A percentile compares a stretch with the other conserved stretches of the same genome.
phyloP scores from a whole-genome alignment of 30 jellyfish, hydroid and myxozoan species.

The Cassiopea andromeda region DNA sequence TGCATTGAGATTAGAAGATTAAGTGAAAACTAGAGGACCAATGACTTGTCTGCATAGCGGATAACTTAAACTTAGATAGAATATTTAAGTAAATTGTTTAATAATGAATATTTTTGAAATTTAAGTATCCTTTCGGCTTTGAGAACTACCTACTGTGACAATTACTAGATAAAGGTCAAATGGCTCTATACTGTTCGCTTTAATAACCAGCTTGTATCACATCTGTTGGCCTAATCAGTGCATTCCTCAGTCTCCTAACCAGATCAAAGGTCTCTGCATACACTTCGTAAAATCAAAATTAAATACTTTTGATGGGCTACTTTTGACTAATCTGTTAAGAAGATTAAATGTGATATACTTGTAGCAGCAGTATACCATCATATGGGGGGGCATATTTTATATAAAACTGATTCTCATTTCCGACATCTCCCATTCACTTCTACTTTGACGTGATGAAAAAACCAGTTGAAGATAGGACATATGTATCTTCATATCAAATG shows the following conservation, averaged over 20 bases:
- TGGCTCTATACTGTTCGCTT: slow-evolving; percentile 30
- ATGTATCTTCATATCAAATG: slow-evolving; percentile 4
- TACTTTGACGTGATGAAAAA: neutral
- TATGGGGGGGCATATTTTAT: neutral
- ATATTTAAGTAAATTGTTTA: neutral
- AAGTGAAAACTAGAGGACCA: neutral
- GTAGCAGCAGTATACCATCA: slow-evolving; percentile 44
- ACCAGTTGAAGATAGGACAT: neutral
- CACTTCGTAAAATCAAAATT: slow-evolving; percentile 1
- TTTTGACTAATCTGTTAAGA: neutral
- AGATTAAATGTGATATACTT: slow-evolving; percentile 44
- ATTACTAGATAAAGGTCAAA: slow-evolving; percentile 38
- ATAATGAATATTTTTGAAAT: neutral
- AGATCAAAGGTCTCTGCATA: slow-evolving; percentile 36
- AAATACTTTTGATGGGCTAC: slow-evolving; percentile 7
- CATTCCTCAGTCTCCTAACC: slow-evolving; percentile 47
- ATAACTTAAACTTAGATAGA: neutral
- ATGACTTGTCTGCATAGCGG: slow-evolving; percentile 2
- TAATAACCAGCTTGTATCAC: slow-evolving; percentile 39
- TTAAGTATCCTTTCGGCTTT: slow-evolving; percentile 19
- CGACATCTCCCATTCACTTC: neutral
- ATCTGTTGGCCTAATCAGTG: slow-evolving; percentile 58
- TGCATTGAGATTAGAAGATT: neutral
- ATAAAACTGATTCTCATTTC: neutral
- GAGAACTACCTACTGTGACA: slow-evolving; percentile 26